Evolutionary conservation across 53 echinoderm and acorn worm genomes (phyloP).

Genomic region (Stichopus horrens): DNA sequence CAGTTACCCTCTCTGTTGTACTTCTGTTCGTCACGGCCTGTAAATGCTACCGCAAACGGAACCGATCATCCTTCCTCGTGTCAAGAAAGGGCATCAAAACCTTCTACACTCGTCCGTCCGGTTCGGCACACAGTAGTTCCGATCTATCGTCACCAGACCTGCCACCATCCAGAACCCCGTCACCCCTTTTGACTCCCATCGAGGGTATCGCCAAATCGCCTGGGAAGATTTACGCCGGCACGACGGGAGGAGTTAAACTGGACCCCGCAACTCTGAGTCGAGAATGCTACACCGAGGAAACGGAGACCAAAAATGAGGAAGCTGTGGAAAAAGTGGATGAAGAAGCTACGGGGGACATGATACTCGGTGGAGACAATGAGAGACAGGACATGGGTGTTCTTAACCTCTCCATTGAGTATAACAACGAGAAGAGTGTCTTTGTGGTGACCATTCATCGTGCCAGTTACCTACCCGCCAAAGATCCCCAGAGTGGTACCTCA

Average conservation of each 20-base stretch:
- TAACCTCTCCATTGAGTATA: slow-evolving; percentile 89
- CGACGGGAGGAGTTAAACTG: slow-evolving; percentile 65
- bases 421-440: slow-evolving; percentile 85
- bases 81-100: slow-evolving; percentile 72
- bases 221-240: slow-evolving; percentile 64
- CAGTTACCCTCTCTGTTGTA: slow-evolving; percentile 68
- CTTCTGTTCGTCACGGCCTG: slow-evolving; percentile 83
- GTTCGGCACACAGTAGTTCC: slow-evolving; percentile 88
- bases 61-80: slow-evolving; percentile 77
- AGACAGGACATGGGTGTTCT: slow-evolving; percentile 79
- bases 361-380: slow-evolving; percentile 39
- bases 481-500: slow-evolving; percentile 79
- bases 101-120: slow-evolving; percentile 84
- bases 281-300: slow-evolving; percentile 92
- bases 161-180: slow-evolving; percentile 65
- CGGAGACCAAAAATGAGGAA: slow-evolving; percentile 73
- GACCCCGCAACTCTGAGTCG: slow-evolving; percentile 87
- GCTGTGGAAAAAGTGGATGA: slow-evolving; percentile 68
- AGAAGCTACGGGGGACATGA: slow-evolving; percentile 60
- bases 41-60: slow-evolving; percentile 76
- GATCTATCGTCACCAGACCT: slow-evolving; percentile 93
- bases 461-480: slow-evolving; percentile 79
- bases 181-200: slow-evolving; percentile 79
- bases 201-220: slow-evolving; percentile 57
- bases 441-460: slow-evolving; percentile 97